Base-by-base conservation (phyloP, 2,888 invertebrate species). In the Neoaliturus tenellus region DNA sequence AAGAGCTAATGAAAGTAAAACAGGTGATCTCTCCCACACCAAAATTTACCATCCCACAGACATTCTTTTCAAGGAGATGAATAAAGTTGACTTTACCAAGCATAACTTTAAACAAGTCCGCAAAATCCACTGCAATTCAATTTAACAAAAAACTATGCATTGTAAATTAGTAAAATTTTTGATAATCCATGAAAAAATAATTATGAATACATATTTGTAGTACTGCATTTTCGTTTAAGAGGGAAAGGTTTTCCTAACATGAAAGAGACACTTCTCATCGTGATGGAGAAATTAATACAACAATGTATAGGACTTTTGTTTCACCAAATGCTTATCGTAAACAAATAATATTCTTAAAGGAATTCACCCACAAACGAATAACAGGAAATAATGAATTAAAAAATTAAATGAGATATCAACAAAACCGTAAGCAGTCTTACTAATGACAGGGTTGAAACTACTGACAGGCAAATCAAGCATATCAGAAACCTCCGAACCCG, bases 401-500 rank as follows among this genome's bases (percentile, higher is more conserved):
- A 20, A 55, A 62, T 28, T 62, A 62, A 62, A 62, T 17, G 14
- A 62, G 62, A 31, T 62, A 31, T 62, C 17, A 62, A 62, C 62
- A 62, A 62, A 62, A 28, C 31, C 12, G 5, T 81, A 84, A 84
- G 84, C 84, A 84, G 84, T 84, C 84, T 84, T 84, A 48, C 81
- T 84, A 84, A 62, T 84, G 73, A 81, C 71, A 71, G 80, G 83
- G 83, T 83, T 67, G 48, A 67, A 83, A 83, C 83, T 80, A 83
- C 80, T 69, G 55, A 80, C 80, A 83, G 80, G 71, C 35, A 71
- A 39, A 80, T 58, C 48, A 44, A 78, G 31, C 83, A 84, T 85
- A 89, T 92, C 91, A 92, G 88, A 92, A 92, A 83, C 92, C 91
- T 75, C 91, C 91, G 86, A 92, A 92, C 5, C 92, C 91, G 83